phyloP scores from a whole-genome alignment of 2,113 vertebrate genomes.

The Morphnarchus princeps region DNA sequence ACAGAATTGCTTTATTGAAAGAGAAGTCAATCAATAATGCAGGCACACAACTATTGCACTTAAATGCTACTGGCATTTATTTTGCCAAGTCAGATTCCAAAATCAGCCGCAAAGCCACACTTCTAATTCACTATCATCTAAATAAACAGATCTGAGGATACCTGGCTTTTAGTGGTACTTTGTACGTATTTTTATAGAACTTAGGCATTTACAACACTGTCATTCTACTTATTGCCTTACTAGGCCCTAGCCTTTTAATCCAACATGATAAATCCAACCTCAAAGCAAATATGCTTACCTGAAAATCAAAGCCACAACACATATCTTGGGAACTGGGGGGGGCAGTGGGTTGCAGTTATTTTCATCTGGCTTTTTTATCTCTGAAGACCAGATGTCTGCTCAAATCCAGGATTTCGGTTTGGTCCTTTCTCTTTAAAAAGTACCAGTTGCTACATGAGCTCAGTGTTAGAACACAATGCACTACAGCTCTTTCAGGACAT shows the following conservation, averaged over 20 bases:
- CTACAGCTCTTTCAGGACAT: neutral
- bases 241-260: neutral
- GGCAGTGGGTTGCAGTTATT: rapidly evolving
- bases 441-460: neutral
- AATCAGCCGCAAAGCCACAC: neutral
- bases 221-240: neutral
- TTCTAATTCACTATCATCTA: neutral
- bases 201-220: neutral
- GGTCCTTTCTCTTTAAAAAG: neutral
- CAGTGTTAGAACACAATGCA: rapidly evolving
- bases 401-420: neutral
- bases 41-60: neutral
- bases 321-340: neutral
- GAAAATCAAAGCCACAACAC: neutral
- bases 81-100: neutral
- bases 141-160: neutral
- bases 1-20: neutral
- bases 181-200: neutral
- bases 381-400: neutral
- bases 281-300: neutral
- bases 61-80: neutral
- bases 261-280: neutral
- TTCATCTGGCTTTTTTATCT: neutral
- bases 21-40: neutral
- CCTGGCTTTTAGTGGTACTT: neutral